phyloP scores from a whole-genome alignment of 2,113 vertebrate genomes.

The Nyctereutes procyonoides region DNA sequence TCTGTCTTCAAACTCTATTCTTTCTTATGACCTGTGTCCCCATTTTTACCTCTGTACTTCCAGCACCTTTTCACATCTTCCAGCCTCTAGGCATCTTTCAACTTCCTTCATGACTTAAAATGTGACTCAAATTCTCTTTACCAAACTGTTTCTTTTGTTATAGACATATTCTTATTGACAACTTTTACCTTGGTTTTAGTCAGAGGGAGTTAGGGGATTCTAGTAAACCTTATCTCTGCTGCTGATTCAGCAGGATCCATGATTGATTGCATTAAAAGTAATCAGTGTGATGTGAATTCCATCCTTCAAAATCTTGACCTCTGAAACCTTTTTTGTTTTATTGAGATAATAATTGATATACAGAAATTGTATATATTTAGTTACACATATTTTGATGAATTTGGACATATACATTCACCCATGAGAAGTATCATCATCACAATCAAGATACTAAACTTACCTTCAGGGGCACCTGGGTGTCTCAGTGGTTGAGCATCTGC shows the following conservation, averaged over 20 bases:
- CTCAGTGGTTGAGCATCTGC: too few relatives aligned
- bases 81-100: background rate
- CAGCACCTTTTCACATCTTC: background rate
- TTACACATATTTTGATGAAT: background rate
- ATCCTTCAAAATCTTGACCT: background rate
- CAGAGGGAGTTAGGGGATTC: background rate
- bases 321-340: background rate
- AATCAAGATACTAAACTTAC: background rate
- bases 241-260: background rate
- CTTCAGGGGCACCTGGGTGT: background rate
- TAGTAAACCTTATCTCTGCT: background rate
- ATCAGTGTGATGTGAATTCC: background rate
- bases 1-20: background rate
- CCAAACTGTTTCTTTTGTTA: background rate
- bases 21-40: background rate
- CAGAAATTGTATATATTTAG: background rate
- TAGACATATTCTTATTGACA: background rate
- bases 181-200: background rate
- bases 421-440: background rate
- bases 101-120: background rate
- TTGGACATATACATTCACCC: background rate
- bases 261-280: background rate
- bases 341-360: background rate
- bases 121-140: background rate
- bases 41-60: background rate